These are phyloP conservation scores for Orientallactaga sibirica DNA, from an alignment of 2,797 vertebrate genomes.

Conservation along the genomic window DNA sequence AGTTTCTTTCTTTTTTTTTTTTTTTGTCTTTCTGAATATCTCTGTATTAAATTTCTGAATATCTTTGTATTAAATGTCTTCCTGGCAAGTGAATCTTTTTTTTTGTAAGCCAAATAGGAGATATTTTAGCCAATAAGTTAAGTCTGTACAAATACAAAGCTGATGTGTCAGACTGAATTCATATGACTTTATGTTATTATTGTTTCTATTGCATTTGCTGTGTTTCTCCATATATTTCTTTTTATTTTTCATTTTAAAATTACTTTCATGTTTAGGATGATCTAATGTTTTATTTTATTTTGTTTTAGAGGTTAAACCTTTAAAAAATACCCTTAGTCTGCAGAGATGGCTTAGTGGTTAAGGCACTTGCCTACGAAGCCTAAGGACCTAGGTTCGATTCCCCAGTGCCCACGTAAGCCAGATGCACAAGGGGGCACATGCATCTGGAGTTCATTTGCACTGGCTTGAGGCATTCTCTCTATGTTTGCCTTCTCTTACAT, in stretches of 20 bases:
- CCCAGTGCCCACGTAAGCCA: too few relatives aligned
- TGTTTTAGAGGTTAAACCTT: conserved; percentile 44
- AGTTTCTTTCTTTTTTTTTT: conserved; percentile 20
- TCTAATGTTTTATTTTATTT: neutral
- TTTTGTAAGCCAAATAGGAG: neutral
- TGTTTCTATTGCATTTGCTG: neutral
- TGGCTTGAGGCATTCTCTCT: too few relatives aligned
- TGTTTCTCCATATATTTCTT: conserved; percentile 18
- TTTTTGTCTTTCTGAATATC: conserved; percentile 26
- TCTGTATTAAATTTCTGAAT: conserved; percentile 41
- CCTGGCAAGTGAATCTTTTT: conserved; percentile 4
- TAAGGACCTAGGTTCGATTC: too few relatives aligned
- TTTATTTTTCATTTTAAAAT: conserved; percentile 37
- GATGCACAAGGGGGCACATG: too few relatives aligned
- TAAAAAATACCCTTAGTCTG: neutral
- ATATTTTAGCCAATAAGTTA: conserved; percentile 35
- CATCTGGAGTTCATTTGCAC: too few relatives aligned
- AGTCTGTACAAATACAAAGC: neutral
- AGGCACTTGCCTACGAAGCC: too few relatives aligned
- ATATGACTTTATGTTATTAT: conserved; percentile 56
- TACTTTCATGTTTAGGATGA: conserved; percentile 30
- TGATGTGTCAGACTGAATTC: neutral
- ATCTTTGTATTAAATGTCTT: conserved; percentile 17
- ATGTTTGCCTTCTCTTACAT: too few relatives aligned
- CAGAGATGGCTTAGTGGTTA: too few relatives aligned